These are phyloP conservation scores for Takifugu bimaculatus DNA, from an alignment of 2,113 vertebrate species.

Conservation along the genomic window DNA sequence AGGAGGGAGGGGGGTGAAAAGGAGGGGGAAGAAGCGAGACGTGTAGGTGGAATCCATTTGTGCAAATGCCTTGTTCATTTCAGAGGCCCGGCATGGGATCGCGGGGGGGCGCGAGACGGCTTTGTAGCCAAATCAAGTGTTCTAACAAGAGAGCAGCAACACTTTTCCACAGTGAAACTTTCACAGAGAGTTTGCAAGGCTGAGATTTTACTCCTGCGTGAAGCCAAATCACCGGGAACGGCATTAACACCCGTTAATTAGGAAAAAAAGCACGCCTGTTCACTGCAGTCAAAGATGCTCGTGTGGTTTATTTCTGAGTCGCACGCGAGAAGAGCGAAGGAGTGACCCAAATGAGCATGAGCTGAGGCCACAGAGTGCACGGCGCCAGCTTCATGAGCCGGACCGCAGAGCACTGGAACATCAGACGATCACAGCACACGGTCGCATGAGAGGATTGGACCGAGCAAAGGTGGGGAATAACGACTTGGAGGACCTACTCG, in stretches of 20 bases:
- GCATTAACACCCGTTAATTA: too few species aligned
- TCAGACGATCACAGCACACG: too few species aligned
- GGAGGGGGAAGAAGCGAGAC: slow-evolving; percentile 14
- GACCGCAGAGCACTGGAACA: too few species aligned
- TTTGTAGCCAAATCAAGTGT: slow-evolving; percentile 17
- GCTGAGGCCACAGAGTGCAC: neutral
- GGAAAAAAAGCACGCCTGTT: too few species aligned
- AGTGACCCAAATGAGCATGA: slow-evolving; percentile 20
- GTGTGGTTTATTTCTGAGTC: slow-evolving; percentile 11
- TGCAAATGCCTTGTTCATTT: slow-evolving; percentile 24
- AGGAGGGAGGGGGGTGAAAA: neutral
- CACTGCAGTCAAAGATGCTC: neutral
- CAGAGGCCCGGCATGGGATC: slow-evolving; percentile 11
- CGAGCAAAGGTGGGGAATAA: too few species aligned
- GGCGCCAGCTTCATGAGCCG: too few species aligned
- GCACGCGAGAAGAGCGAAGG: neutral
- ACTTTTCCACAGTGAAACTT: neutral
- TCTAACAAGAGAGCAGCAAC: neutral
- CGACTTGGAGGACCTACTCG: too few species aligned
- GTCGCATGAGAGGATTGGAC: too few species aligned
- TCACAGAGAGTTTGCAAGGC: neutral
- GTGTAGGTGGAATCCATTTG: slow-evolving; percentile 40
- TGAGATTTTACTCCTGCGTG: neutral
- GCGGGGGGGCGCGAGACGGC: neutral
- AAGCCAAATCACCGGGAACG: too few species aligned